Conservation (phyloP, 2,888 invertebrate genomes). For the Aspidapion aeneum region DNA sequence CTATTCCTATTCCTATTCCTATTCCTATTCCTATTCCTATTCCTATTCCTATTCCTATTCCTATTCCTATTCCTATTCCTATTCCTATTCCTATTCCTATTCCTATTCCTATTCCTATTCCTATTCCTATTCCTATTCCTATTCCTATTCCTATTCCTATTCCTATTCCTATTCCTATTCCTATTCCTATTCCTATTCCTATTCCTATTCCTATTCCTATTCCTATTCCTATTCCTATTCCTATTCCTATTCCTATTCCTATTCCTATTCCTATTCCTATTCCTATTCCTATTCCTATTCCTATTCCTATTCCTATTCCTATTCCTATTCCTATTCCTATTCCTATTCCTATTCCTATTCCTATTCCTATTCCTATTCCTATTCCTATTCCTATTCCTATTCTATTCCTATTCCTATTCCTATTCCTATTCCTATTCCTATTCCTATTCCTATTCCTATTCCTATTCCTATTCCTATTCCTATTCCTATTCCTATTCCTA, state of each 20-base stretch:
- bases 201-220: too few relatives aligned
- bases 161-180: background rate
- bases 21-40: background rate
- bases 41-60: background rate
- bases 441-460: too few relatives aligned
- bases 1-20: background rate
- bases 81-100: background rate
- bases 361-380: background rate
- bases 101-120: background rate
- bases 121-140: background rate
- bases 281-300: background rate
- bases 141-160: background rate
- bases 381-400: too few relatives aligned
- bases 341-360: background rate
- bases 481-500: too few relatives aligned
- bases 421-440: too few relatives aligned
- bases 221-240: too few relatives aligned
- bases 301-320: background rate
- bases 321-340: background rate
- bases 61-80: background rate
- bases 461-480: too few relatives aligned
- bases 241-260: too few relatives aligned
- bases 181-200: background rate
- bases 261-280: background rate
- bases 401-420: too few relatives aligned